Conservation (phyloP, 2,797 vertebrate species). For the Mormyrops boulengeri region DNA sequence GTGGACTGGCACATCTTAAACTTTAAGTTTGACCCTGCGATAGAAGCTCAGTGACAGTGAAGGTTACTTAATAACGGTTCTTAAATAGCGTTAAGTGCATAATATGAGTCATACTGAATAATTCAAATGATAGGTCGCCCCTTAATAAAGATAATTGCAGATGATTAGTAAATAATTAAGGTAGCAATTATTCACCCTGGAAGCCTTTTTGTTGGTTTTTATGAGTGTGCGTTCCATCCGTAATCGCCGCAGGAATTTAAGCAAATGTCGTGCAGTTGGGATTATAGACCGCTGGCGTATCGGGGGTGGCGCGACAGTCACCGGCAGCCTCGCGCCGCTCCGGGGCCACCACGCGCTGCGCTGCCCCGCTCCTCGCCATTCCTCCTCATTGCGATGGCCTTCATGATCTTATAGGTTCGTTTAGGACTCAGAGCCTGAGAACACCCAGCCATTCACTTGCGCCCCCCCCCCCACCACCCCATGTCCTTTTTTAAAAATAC, state of each 20-base stretch:
- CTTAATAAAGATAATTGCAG: neutral
- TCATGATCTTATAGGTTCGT: slow-evolving; percentile 49
- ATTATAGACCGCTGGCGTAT: neutral
- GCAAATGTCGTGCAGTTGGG: neutral
- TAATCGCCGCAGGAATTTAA: neutral
- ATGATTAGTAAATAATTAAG: neutral
- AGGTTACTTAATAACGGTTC: neutral
- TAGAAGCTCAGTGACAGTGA: neutral
- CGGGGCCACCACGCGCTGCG: neutral
- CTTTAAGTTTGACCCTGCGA: neutral
- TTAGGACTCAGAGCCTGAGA: slow-evolving; percentile 46
- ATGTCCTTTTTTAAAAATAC: neutral
- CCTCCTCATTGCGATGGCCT: slow-evolving; percentile 29
- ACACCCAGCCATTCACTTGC: slow-evolving; percentile 35
- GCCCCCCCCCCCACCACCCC: slow-evolving; percentile 33
- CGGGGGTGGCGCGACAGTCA: neutral
- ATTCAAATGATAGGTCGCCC: neutral
- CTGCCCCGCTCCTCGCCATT: neutral
- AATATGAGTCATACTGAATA: neutral
- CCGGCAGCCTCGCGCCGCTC: slow-evolving; percentile 20
- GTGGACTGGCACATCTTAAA: neutral
- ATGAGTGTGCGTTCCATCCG: neutral
- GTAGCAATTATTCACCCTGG: neutral
- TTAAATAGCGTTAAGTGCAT: neutral
- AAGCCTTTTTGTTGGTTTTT: neutral